phyloP scores from a whole-genome alignment of 2,113 vertebrate species.

The Chaenocephalus aceratus region DNA sequence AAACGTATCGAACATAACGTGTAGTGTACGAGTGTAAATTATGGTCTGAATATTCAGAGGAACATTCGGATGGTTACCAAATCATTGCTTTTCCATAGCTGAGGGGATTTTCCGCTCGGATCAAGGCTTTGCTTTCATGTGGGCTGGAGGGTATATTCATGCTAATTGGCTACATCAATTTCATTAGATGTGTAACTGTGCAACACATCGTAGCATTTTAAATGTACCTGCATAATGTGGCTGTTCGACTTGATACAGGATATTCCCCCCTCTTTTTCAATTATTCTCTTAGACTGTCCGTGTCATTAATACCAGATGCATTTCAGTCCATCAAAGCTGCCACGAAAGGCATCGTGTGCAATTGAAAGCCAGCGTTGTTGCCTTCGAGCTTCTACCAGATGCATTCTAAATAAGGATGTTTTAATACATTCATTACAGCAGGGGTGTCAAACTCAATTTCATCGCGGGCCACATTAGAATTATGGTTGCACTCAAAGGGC shows the following conservation, averaged over 20 bases:
- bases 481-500: too few species aligned
- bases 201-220: slow-evolving; percentile 78
- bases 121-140: slow-evolving; percentile 67
- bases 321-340: slow-evolving; percentile 58
- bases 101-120: slow-evolving; percentile 46
- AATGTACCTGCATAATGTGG: slow-evolving; percentile 74
- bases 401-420: slow-evolving; percentile 2
- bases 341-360: slow-evolving; percentile 30
- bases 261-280: slow-evolving; percentile 45
- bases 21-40: slow-evolving; percentile 38
- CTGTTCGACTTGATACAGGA: slow-evolving; percentile 54
- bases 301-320: slow-evolving; percentile 57
- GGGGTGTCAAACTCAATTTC: too few species aligned
- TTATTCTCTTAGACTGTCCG: slow-evolving; percentile 61
- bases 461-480: too few species aligned
- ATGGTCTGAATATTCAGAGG: slow-evolving; percentile 20
- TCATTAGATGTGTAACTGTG: slow-evolving; percentile 71
- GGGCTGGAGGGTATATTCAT: slow-evolving; percentile 70
- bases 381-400: not conserved
- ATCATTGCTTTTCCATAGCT: slow-evolving; percentile 61
- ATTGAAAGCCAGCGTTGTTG: not conserved
- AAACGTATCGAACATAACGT: slow-evolving; percentile 51
- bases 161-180: slow-evolving; percentile 81
- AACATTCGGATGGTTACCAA: slow-evolving; percentile 50
- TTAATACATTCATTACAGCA: not conserved